These are phyloP conservation scores for Villa cingulata DNA, from an alignment of 2,888 invertebrate genomes.

Conservation along the genomic window DNA sequence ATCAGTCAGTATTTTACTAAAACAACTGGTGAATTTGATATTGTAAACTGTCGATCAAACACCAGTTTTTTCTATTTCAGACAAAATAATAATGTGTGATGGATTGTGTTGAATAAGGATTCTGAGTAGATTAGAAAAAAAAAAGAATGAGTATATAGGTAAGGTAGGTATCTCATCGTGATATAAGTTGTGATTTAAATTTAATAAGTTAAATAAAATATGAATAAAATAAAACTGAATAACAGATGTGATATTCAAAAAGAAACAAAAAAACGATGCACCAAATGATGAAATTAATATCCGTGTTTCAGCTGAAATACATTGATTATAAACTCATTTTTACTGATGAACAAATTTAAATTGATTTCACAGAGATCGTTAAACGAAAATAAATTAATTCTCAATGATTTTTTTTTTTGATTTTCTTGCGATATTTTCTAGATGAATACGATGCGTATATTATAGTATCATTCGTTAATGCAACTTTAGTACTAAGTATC, in stretches of 20 bases:
- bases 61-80: constrained; percentile 84
- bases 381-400: background rate
- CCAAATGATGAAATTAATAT: constrained; percentile 11
- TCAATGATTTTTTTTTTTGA: too few species aligned
- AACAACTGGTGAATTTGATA: constrained; percentile 23
- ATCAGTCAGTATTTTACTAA: constrained; percentile 10
- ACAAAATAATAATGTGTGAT: constrained; percentile 26
- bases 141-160: too few species aligned
- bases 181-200: background rate
- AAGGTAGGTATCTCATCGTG: too few species aligned
- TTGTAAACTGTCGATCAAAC: constrained; percentile 53
- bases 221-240: too few species aligned
- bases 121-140: too few species aligned
- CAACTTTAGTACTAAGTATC: constrained; percentile 95
- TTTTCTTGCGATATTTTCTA: constrained; percentile 51
- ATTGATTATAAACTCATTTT: constrained; percentile 38
- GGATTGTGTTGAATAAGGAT: too few species aligned
- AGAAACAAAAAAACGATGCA: background rate
- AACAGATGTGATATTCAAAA: background rate
- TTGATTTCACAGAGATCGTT: background rate
- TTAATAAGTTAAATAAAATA: background rate
- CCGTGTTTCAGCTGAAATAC: constrained; percentile 50
- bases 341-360: constrained; percentile 9
- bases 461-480: constrained; percentile 96
- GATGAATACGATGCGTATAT: constrained; percentile 99